Evolutionary conservation across 2,113 vertebrate species (phyloP), one percentile per base, ranked within the genome.

Genomic region (Glaucomys volans): DNA sequence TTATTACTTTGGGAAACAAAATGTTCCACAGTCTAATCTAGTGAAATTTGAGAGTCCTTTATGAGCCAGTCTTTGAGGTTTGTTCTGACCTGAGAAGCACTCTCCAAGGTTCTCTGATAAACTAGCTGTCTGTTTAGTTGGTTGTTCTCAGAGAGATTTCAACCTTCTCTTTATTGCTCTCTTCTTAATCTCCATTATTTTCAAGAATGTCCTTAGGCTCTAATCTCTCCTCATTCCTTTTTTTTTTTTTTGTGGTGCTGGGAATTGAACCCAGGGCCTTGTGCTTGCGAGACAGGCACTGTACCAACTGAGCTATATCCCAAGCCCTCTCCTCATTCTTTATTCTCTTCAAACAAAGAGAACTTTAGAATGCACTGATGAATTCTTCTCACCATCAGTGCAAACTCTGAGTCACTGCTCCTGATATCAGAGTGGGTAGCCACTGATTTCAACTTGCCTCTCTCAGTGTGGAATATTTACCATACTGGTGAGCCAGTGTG

Each of bases 401-500:
- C 30, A 82, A 64, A 72, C 3, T 86, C 26, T 42, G 13, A 57
- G 26, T 62, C 24, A 28, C 32, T 40, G 9, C 1, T 72, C 28
- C 37, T 17, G 10, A 9, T 16, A 20, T 24, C 32, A 57, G 18
- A 18, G 2, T 9, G 5, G 4, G 6, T 26, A 64, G 13, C 8
- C 28, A 40, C 30, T 75, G 40, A 10, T 42, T n/a, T 74, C 13
- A 12, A 14, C 7, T 28, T 35, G 28, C 22, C 37, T 67, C 8
- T 74, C 16, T 11, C 4, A 59, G 6, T n/a, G 30, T 28, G 0
- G 1, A 79, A 77, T 0, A 1, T 72, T 16, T 2, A 6, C 17
- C 6, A 7, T 37, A 30, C 42, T 12, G 32, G 30, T 28, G 8
- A 83, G 3, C n/a, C 35, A 4, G 13, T 26, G 8, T 35, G 18